These are phyloP conservation scores for Drosophila affinis DNA, from an alignment of 2,888 invertebrate genomes.

Conservation along the genomic window DNA sequence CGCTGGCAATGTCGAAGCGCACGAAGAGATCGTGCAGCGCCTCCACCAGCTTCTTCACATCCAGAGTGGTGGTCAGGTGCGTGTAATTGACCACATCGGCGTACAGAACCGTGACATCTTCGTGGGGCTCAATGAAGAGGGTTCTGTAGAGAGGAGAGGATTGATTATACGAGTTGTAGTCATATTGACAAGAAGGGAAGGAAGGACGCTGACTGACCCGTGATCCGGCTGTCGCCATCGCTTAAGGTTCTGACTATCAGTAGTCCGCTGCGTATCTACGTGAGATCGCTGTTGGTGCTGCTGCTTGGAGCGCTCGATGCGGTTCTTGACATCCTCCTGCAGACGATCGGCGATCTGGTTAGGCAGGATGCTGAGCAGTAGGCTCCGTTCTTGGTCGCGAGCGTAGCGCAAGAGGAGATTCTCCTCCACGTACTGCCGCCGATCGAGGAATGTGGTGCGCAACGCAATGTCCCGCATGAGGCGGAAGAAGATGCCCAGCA, in stretches of 20 bases:
- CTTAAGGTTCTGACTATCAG: slow-evolving; percentile 62
- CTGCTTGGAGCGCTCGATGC: slow-evolving; percentile 85
- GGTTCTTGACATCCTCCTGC: slow-evolving; percentile 86
- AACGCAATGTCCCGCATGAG: slow-evolving; percentile 95
- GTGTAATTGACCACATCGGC: slow-evolving; percentile 98
- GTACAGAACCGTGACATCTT: slow-evolving; percentile 94
- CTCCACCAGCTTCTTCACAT: slow-evolving; percentile 92
- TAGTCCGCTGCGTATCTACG: slow-evolving; percentile 46
- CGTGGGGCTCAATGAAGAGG: slow-evolving; percentile 93
- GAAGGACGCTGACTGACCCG: slow-evolving; percentile 58
- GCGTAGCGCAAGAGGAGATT: slow-evolving; percentile 92
- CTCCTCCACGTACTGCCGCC: slow-evolving; percentile 93
- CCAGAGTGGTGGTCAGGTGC: slow-evolving; percentile 89
- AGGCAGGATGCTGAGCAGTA: slow-evolving; percentile 94
- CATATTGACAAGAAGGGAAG: too few species aligned
- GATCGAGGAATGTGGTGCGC: slow-evolving; percentile 93
- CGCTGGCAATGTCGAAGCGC: slow-evolving; percentile 95
- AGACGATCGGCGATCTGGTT: slow-evolving; percentile 90
- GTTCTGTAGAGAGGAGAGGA: slow-evolving; percentile 85
- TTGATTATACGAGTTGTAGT: too few species aligned
- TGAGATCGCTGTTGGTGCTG: slow-evolving; percentile 62
- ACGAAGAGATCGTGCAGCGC: slow-evolving; percentile 95
- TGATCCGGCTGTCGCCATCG: slow-evolving; percentile 82
- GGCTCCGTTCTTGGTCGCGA: slow-evolving; percentile 94
- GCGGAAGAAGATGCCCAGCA: slow-evolving; percentile 94